Evolutionary conservation across 1,140 invertebrate species (phyloP).

Genomic region (Pseudomyrmex concolor): DNA sequence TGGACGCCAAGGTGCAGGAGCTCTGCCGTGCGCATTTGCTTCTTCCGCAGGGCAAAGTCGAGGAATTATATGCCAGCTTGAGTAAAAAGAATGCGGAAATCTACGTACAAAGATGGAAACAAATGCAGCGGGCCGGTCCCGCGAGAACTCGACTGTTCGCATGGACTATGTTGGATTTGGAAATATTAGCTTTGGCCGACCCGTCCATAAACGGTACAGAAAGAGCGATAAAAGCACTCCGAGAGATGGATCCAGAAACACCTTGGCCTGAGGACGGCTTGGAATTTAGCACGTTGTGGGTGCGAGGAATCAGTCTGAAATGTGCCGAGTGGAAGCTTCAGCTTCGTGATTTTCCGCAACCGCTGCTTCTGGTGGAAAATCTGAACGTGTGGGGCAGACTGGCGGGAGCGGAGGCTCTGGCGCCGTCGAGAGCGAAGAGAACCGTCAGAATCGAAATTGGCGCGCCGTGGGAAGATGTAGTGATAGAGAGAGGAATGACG

Average conservation of each 20-base stretch:
- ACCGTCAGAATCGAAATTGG: slow-evolving; percentile 90
- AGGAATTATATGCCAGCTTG: slow-evolving; percentile 94
- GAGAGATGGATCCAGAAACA: slow-evolving; percentile 92
- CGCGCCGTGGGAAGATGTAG: slow-evolving; percentile 90
- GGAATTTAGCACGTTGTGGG: slow-evolving; percentile 97
- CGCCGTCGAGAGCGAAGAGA: slow-evolving; percentile 91
- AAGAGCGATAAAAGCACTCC: slow-evolving; percentile 90
- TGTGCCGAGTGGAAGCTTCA: slow-evolving; percentile 94
- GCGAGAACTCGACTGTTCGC: slow-evolving; percentile 92
- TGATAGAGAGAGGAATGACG: slow-evolving; percentile 95
- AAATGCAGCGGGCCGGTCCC: slow-evolving; percentile 90
- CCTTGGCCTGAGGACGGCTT: slow-evolving; percentile 96
- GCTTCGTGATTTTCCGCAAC: slow-evolving; percentile 98
- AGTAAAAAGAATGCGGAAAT: slow-evolving; percentile 96
- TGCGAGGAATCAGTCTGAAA: slow-evolving; percentile 92
- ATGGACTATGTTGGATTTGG: slow-evolving; percentile 92
- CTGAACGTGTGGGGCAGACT: slow-evolving; percentile 95
- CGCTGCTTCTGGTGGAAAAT: slow-evolving; percentile 92
- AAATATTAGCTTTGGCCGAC: slow-evolving; percentile 95
- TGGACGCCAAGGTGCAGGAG: slow-evolving; percentile 94
- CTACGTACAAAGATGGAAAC: slow-evolving; percentile 95
- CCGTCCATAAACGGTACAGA: slow-evolving; percentile 93
- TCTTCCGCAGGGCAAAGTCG: slow-evolving; percentile 93
- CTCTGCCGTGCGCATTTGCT: slow-evolving; percentile 92
- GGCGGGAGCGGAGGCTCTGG: slow-evolving; percentile 94